Conservation (phyloP, 2,888 invertebrate genomes). For the Bedellia somnulentella region DNA sequence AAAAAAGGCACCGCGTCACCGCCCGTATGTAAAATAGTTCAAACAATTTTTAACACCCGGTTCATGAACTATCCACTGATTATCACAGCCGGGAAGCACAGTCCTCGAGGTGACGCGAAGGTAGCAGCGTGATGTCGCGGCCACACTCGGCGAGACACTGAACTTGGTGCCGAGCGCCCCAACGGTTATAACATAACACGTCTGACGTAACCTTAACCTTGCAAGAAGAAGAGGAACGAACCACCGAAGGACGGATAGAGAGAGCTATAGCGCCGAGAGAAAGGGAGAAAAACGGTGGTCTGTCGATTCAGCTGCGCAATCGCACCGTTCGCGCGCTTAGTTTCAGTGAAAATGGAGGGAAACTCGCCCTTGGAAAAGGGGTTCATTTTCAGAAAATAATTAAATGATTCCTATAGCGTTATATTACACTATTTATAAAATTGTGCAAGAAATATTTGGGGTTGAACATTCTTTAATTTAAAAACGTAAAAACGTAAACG, state of each 20-base stretch:
- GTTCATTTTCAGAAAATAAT: too few relatives aligned
- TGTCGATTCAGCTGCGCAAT: slow-evolving; percentile 17
- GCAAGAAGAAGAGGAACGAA: slow-evolving; percentile 60
- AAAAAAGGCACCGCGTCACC: too few relatives aligned
- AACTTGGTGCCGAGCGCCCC: slow-evolving; percentile 57
- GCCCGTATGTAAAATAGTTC: slow-evolving; percentile 40
- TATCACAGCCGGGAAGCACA: slow-evolving; percentile 48
- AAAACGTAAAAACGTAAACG: too few relatives aligned
- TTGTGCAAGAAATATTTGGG: too few relatives aligned
- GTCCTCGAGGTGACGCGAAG: slow-evolving; percentile 40
- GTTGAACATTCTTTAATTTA: too few relatives aligned
- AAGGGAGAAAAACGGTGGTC: slow-evolving; percentile 49
- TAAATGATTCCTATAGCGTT: too few relatives aligned
- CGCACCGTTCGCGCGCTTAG: too few relatives aligned
- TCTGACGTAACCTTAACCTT: slow-evolving; percentile 64
- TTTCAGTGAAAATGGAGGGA: too few relatives aligned
- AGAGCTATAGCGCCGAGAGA: slow-evolving; percentile 51
- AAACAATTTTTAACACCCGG: slow-evolving; percentile 55
- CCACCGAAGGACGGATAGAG: slow-evolving; percentile 58
- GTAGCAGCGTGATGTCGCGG: slow-evolving; percentile 48
- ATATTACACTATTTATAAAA: too few relatives aligned
- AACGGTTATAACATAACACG: slow-evolving; percentile 63
- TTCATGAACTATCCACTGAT: slow-evolving; percentile 59
- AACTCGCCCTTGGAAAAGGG: too few relatives aligned
- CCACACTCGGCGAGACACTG: slow-evolving; percentile 60